Evolutionary conservation across 2,888 invertebrate genomes (phyloP).

Genomic region (Cenopis cana): DNA sequence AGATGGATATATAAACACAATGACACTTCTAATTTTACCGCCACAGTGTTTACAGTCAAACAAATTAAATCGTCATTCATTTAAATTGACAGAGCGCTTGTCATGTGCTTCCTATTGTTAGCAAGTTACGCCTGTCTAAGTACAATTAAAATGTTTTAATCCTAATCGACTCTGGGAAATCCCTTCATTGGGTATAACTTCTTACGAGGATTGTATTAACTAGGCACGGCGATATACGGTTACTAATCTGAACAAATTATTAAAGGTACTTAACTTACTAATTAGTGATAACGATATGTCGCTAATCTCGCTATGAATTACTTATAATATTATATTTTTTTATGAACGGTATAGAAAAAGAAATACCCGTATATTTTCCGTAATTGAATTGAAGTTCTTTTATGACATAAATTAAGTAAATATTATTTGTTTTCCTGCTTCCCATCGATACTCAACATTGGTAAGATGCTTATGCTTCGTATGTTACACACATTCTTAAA

Average conservation of each 20-base stretch:
- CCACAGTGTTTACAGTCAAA: background rate
- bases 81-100: background rate
- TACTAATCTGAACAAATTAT: background rate
- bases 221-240: too few relatives aligned
- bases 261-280: too few relatives aligned
- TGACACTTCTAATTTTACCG: background rate
- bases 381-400: too few relatives aligned
- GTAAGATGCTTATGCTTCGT: constrained; percentile 76
- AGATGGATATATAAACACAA: background rate
- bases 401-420: constrained; percentile 10
- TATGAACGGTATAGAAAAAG: background rate
- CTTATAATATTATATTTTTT: too few relatives aligned
- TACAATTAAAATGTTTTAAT: background rate
- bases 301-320: background rate
- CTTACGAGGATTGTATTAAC: background rate
- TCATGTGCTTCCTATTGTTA: background rate
- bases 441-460: constrained; percentile 56
- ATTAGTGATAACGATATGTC: background rate
- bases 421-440: constrained; percentile 60
- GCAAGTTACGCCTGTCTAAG: background rate
- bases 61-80: background rate
- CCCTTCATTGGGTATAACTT: background rate
- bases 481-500: constrained; percentile 50
- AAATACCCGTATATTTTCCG: too few relatives aligned
- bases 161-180: background rate